These are phyloP conservation scores for Lepeophtheirus salmonis DNA, from an alignment of 1,140 invertebrate genomes.

Conservation along the genomic window DNA sequence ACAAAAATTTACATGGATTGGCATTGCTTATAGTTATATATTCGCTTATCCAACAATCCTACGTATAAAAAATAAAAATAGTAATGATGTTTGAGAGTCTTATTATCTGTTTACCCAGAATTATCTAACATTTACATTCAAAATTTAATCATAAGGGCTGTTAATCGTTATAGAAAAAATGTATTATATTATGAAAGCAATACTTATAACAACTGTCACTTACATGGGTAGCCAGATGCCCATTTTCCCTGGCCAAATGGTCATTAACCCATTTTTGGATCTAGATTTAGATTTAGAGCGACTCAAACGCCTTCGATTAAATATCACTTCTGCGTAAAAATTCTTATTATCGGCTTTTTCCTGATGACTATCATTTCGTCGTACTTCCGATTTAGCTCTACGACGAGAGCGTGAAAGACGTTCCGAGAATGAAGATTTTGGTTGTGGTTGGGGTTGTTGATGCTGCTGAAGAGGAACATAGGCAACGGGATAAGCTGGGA, in stretches of 20 bases:
- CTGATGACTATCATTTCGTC: neutral
- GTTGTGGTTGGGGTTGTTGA: neutral
- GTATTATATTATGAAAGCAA: no score
- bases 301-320: neutral
- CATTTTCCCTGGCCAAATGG: constrained; percentile 15
- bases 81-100: no score
- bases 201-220: no score
- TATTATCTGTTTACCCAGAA: no score
- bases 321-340: neutral
- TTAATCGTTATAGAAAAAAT: no score
- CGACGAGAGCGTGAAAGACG: neutral
- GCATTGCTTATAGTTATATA: no score
- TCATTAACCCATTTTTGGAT: constrained; percentile 8
- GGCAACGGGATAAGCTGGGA: neutral
- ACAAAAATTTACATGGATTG: no score
- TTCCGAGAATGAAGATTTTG: neutral
- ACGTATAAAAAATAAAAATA: no score
- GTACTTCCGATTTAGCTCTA: neutral
- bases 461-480: neutral
- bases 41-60: no score
- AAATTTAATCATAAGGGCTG: no score
- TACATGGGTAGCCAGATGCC: constrained; percentile 16
- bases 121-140: no score
- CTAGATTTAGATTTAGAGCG: constrained; percentile 8
- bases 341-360: neutral